A percentile compares a stretch with the other conserved stretches of the same genome.
Conservation (phyloP, 2,888 invertebrate genomes). For the Epinotia brunnichana region DNA sequence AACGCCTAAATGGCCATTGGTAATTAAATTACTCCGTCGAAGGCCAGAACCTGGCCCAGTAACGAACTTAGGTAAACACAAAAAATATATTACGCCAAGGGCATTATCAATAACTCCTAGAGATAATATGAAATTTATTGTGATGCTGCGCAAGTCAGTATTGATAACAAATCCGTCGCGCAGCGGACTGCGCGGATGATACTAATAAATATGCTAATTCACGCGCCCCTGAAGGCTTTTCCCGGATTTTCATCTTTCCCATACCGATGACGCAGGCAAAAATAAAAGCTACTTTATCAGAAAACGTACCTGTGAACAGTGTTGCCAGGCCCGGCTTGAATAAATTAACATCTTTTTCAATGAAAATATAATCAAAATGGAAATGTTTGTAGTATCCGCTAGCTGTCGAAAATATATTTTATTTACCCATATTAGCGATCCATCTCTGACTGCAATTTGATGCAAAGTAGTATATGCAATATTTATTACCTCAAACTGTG, state of each 20-base stretch:
- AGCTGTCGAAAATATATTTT: conserved; percentile 6
- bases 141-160: conserved; percentile 68
- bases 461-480: background rate
- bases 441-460: background rate
- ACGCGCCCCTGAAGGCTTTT: conserved; percentile 75
- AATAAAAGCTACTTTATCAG: conserved; percentile 63
- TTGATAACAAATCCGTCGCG: conserved; percentile 68
- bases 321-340: conserved; percentile 39
- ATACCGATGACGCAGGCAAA: conserved; percentile 69
- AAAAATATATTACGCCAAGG: background rate
- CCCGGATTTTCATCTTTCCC: conserved; percentile 74
- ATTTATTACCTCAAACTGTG: too few species aligned
- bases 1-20: too few species aligned
- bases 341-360: conserved; percentile 42
- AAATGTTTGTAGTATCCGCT: conserved; percentile 22
- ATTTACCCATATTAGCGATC: conserved; percentile 2
- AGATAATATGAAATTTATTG: conserved; percentile 60
- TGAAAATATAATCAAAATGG: conserved; percentile 37
- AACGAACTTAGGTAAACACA: too few species aligned
- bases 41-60: too few species aligned
- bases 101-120: conserved; percentile 40
- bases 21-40: too few species aligned
- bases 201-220: conserved; percentile 79
- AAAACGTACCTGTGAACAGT: conserved; percentile 61
- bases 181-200: conserved; percentile 66